Conservation (phyloP, 2,888 invertebrate genomes). For the Graphium colonna region DNA sequence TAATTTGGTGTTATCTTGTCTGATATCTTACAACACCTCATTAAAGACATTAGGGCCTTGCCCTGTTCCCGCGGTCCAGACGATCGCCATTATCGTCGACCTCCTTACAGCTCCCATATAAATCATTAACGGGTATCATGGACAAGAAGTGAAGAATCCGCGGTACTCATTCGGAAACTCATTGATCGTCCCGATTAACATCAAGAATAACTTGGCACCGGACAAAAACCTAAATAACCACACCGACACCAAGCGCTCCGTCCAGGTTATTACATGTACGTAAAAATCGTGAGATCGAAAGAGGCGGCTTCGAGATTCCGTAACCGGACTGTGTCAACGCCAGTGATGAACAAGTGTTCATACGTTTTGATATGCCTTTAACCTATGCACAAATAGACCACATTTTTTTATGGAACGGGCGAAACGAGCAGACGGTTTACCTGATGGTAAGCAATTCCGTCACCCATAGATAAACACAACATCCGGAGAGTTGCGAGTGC, state of each 20-base stretch:
- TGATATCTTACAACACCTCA: slow-evolving; percentile 55
- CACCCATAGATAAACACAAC: no score
- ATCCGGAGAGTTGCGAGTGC: no score
- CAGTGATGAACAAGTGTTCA: no score
- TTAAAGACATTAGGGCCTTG: slow-evolving; percentile 65
- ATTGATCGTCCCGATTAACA: slow-evolving; percentile 30
- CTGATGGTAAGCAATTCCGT: no score
- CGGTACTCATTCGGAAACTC: slow-evolving; percentile 26
- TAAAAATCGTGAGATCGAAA: slow-evolving; percentile 60
- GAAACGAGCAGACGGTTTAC: no score
- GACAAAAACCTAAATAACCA: slow-evolving; percentile 9
- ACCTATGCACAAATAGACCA: no score
- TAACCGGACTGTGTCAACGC: no score
- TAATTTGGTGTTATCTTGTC: slow-evolving; percentile 41
- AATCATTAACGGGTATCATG: slow-evolving; percentile 44
- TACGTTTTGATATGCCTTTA: no score
- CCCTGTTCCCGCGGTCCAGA: slow-evolving; percentile 46
- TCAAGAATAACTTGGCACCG: slow-evolving; percentile 20
- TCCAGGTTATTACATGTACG: slow-evolving; percentile 59
- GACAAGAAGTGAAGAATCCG: slow-evolving; percentile 35
- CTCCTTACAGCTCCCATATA: slow-evolving; percentile 42
- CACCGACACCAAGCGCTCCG: slow-evolving; percentile 11
- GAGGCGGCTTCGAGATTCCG: slow-evolving; percentile 67
- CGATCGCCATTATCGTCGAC: slow-evolving; percentile 55
- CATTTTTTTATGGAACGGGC: no score